Evolutionary conservation across 1,140 invertebrate genomes (phyloP), one percentile per base, ranked within the genome.

Genomic region (Vanessa tameamea): DNA sequence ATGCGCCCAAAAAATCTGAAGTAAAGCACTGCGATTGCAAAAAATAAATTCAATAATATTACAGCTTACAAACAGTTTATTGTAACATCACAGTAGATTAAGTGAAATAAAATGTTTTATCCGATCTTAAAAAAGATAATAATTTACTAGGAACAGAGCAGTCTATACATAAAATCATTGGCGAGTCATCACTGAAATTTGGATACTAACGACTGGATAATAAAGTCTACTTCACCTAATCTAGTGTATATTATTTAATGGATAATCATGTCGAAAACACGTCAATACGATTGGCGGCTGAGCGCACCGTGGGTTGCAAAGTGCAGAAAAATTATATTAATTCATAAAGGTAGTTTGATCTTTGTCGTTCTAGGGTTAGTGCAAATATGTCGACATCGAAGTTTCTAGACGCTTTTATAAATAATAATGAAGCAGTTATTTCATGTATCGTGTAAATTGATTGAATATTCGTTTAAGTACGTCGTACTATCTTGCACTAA

Each of bases 131-230:
- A 80, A 79, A 82, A 82, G 80, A 83, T 80, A 85, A 85, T 83
- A 87, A 90, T 88, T 88, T 87, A 88, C 81, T 92, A 92, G 91
- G 91, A 92, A 92, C 91, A 88, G 84, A 75, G 80, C 80, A 88
- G 86, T 87, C 85, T 90, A 90, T 87, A 89, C 77, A 84, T 84
- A 86, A 91, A 90, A 87, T 90, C 88, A 91, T 92, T 91, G 90
- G 89, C 86, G 89, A 89, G 81, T 75, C 76, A 91, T 91, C 88
- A 92, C 90, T 91, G 88, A 90, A 92, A 87, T 91, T 90, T 91
- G 81, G 84, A 90, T 82, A 83, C 84, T 88, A 87, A 85, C 76
- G 73, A 80, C 78, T 79, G 82, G 83, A 84, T 72, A 70, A 68
- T 70, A 79, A 48, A 79, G 87, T 87, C 84, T 81, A 82, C 78